Conservation (phyloP, 1,140 invertebrate genomes). For the Grapholita molesta region DNA sequence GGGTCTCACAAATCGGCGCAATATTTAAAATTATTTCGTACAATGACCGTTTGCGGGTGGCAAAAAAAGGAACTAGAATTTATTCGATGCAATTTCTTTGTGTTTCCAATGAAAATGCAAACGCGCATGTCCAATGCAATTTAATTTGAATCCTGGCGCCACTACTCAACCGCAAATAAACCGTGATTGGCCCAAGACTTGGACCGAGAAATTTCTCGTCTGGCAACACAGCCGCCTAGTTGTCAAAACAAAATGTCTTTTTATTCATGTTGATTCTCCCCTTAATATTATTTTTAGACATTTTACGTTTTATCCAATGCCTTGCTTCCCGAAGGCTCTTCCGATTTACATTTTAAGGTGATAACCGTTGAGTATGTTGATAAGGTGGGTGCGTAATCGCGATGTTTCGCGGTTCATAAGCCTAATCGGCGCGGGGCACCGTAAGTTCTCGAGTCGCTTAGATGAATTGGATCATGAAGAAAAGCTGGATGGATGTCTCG, state of each 20-base stretch:
- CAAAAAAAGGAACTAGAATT: not conserved
- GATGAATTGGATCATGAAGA: constrained; percentile 52
- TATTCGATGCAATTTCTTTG: constrained; percentile 7
- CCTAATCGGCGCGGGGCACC: constrained; percentile 33
- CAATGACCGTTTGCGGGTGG: not conserved
- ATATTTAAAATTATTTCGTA: not conserved
- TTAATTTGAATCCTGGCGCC: constrained; percentile 9
- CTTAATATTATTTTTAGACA: constrained; percentile 47
- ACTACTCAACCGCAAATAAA: not conserved
- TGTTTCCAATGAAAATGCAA: not conserved
- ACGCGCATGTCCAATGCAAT: constrained; percentile 8
- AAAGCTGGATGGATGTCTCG: constrained; percentile 49
- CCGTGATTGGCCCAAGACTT: not conserved
- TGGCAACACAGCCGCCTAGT: not conserved
- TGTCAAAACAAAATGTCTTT: constrained; percentile 33
- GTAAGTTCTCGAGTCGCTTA: constrained; percentile 42
- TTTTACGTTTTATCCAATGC: constrained; percentile 25
- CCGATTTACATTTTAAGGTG: not conserved
- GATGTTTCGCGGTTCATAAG: constrained; percentile 30
- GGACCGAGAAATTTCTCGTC: not conserved
- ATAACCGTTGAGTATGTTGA: constrained; percentile 40
- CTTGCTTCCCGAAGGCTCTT: not conserved
- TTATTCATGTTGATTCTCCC: constrained; percentile 25
- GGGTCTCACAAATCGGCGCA: too few species aligned
- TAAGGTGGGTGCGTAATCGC: constrained; percentile 32